Base-by-base conservation (phyloP, 2,888 invertebrate species). In the Chrysolina haemoptera region DNA sequence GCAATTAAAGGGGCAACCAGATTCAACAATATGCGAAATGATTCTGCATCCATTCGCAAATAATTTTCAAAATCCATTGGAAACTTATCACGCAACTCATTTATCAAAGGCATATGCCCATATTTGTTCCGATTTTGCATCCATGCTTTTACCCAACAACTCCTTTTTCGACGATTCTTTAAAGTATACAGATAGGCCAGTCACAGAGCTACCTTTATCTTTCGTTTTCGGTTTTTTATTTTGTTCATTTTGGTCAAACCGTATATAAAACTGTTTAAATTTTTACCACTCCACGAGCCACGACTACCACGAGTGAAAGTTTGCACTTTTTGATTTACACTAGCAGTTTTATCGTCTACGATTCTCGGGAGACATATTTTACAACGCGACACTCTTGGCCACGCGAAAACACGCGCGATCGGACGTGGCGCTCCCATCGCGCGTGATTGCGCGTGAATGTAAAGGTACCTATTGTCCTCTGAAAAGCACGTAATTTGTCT, bases 31-130 rank as follows among this genome's bases (percentile, higher is more conserved):
- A 16, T 46, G 41, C 41, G 20, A 46, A 18, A 66, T 12, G 12
- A 16, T 46, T 22, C 46, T 14, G 43, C 5, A 46, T 66, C 65
- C 65, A 66, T 66, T 46, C 65, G 14, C 22, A 66, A 66, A 66
- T 67, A 20, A 67, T 53, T 67, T 67, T 53, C 50, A 27, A 48
- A 67, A 35, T 67, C 67, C 14, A 27, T 20, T 46, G 67, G 67
- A 67, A 46, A 50, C 18, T 67, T 50, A 11, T 48, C 66, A 14
- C 66, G 48, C 35, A 65, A 48, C 8, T 48, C 66, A 46, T 43
- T 16, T 16, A 65, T 18, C 16, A 48, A 18, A 16, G 66, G 50
- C 67, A 53, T 50, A 53, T 67, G 53, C 50, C 50, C 50, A 50
- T 50, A 50, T 50, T 50, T 50, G 18, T 50, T 50, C 50, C 50